phyloP scores from a whole-genome alignment of 1,140 invertebrate genomes.

The Pteromalus puparum region DNA sequence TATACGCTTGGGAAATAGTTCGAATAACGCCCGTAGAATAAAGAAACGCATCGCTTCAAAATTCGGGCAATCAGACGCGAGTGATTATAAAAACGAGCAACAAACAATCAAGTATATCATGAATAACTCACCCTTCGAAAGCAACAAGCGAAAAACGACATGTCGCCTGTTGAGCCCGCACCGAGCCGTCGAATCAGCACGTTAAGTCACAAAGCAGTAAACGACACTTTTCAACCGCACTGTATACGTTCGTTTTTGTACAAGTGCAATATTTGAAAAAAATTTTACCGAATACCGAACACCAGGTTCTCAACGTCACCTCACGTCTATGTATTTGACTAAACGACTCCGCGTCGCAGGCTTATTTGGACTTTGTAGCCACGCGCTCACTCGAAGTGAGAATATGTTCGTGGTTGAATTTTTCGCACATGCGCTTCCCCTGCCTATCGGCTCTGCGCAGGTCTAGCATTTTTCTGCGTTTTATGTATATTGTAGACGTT shows the following conservation, averaged over 20 bases:
- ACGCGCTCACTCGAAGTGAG: constrained; percentile 27
- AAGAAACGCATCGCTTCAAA: too few relatives aligned
- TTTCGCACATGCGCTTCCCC: constrained; percentile 48
- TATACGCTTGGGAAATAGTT: too few relatives aligned
- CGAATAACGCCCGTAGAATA: too few relatives aligned
- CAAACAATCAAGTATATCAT: too few relatives aligned
- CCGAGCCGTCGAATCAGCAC: background rate
- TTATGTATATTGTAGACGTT: background rate
- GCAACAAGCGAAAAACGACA: constrained; percentile 69
- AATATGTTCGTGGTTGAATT: constrained; percentile 34
- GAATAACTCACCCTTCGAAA: constrained; percentile 66
- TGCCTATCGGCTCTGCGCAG: constrained; percentile 22
- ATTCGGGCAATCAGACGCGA: too few relatives aligned
- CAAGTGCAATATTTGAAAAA: background rate
- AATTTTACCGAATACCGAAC: background rate
- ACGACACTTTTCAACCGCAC: background rate
- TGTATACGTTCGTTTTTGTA: background rate
- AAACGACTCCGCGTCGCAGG: constrained; percentile 31
- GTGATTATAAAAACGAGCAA: too few relatives aligned
- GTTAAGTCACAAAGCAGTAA: background rate
- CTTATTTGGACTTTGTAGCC: constrained; percentile 36
- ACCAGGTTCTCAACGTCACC: too few relatives aligned
- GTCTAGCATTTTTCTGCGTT: constrained; percentile 19
- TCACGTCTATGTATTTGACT: background rate
- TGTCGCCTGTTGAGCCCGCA: constrained; percentile 24